Evolutionary conservation across 2,797 vertebrate species (phyloP), one percentile per base, ranked within the genome.

Genomic region (Melanotaenia maccullochi): DNA sequence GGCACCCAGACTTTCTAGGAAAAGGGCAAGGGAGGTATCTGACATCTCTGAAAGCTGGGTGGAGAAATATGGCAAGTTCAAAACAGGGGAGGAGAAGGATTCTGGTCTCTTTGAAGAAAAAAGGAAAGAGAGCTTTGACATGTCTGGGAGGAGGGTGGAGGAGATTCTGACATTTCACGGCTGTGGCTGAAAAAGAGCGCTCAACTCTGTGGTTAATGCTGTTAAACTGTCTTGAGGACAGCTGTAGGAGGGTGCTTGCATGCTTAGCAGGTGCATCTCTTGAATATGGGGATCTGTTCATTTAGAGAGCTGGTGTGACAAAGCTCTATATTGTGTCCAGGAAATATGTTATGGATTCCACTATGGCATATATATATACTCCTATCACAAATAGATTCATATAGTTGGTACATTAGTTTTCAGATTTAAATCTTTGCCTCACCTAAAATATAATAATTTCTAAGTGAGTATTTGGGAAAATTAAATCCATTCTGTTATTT

Each of bases 91-190:
- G 85, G 80, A 85, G 85, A 87, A 75, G 63, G 65, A 83, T 77
- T 81, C 51, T 78, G 75, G 73, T 49, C 35, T 72, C 72, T 88
- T 87, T 91, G 87, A 92, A 88, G 88, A 84, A 84, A 82, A 80
- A 35, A 59, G 67, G 69, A 66, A 72, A 63, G 61, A 75, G 60
- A 78, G 81, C 59, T 64, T 61, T 90, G 90, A 89, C 88, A 85
- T 83, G 82, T 76, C 83, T 86, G 59, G 75, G 64, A 81, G 77
- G 84, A 84, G 69, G 84, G 68, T 36, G 84, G 76, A 78, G 79
- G 69, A 79, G 89, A 82, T 70, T 82, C 80, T 85, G 90, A 89
- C 85, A 89, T 82, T 86, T 90, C 79, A 79, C 60, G 0, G 73
- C 79, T 73, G 35, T 61, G 78, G 73, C 73, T 86, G 76, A 60